These are phyloP conservation scores for Fregetta grallaria DNA, from an alignment of 2,113 vertebrate genomes.

Conservation along the genomic window DNA sequence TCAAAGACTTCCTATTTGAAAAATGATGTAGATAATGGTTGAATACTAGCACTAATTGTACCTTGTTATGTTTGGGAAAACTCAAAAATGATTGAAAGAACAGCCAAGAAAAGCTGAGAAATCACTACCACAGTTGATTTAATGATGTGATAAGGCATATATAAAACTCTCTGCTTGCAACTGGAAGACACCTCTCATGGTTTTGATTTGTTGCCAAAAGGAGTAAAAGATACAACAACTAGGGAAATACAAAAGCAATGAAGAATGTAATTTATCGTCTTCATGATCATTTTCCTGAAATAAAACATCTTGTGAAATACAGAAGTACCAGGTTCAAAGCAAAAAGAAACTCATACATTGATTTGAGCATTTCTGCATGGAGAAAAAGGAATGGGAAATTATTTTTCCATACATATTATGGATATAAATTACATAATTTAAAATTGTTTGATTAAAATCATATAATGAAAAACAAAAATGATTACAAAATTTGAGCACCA, in stretches of 20 bases:
- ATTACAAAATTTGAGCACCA: background rate
- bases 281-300: background rate
- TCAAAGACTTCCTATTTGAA: background rate
- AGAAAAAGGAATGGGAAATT: background rate
- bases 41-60: background rate
- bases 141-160: background rate
- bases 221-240: background rate
- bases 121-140: background rate
- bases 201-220: background rate
- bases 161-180: background rate
- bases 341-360: background rate
- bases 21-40: background rate
- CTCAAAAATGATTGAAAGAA: background rate
- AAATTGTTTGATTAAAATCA: background rate
- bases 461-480: background rate
- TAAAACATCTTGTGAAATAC: background rate
- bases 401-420: background rate
- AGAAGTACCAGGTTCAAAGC: background rate
- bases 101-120: conserved; percentile 27
- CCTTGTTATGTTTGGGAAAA: background rate
- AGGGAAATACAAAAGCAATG: background rate
- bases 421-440: background rate
- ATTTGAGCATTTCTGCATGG: background rate
- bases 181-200: background rate
- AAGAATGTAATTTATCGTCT: background rate